Evolutionary conservation across 2,888 invertebrate genomes (phyloP).

Genomic region (Chesias legatella): DNA sequence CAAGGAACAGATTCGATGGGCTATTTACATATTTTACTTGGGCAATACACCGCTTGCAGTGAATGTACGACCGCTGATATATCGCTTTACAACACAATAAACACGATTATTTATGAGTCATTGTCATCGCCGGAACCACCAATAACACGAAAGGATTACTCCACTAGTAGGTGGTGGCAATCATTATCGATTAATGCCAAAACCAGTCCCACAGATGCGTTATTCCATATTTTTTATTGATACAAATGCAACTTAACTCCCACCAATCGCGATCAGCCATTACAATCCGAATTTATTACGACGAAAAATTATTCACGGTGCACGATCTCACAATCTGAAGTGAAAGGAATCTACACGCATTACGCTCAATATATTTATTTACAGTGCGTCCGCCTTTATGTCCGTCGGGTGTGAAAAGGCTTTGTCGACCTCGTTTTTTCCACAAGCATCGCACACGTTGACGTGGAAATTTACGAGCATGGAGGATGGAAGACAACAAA

Average conservation of each 20-base stretch:
- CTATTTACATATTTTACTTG: no score
- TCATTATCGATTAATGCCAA: slow-evolving; percentile 50
- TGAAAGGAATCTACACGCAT: slow-evolving; percentile 47
- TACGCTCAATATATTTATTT: slow-evolving; percentile 52
- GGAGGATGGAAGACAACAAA: slow-evolving; percentile 77
- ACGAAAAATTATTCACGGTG: slow-evolving; percentile 75
- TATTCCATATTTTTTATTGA: slow-evolving; percentile 51
- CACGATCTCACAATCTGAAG: slow-evolving; percentile 48
- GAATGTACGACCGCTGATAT: slow-evolving; percentile 21
- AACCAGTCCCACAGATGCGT: slow-evolving; percentile 51
- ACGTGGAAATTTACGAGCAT: slow-evolving; percentile 79
- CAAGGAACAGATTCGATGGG: no score
- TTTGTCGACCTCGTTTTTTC: slow-evolving; percentile 71
- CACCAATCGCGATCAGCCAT: slow-evolving; percentile 70
- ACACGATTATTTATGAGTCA: slow-evolving; percentile 49
- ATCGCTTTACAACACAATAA: slow-evolving; percentile 48
- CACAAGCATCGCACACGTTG: slow-evolving; percentile 78
- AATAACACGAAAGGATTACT: slow-evolving; percentile 48
- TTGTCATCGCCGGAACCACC: slow-evolving; percentile 48
- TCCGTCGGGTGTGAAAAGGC: slow-evolving; percentile 71
- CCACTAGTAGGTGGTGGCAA: slow-evolving; percentile 57
- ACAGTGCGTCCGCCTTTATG: slow-evolving; percentile 58
- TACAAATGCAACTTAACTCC: slow-evolving; percentile 63
- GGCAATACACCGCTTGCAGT: neutral
- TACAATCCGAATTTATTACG: slow-evolving; percentile 78